These are phyloP conservation scores for Bombus consobrinus DNA, from an alignment of 1,140 invertebrate genomes.

Conservation along the genomic window DNA sequence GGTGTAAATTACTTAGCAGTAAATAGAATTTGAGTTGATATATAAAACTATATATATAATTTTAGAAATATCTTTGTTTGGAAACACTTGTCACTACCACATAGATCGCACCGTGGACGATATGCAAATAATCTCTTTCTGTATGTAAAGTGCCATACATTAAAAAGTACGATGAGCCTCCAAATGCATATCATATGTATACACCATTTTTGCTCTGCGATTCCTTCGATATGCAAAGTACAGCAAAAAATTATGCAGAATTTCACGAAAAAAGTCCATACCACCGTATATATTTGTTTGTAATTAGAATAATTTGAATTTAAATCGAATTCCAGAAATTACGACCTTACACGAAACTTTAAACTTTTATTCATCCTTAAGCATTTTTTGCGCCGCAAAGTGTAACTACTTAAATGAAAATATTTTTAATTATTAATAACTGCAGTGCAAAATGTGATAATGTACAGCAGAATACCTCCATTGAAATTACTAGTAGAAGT, in stretches of 20 bases:
- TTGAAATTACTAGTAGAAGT: background rate
- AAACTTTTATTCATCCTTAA: background rate
- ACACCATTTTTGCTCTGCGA: constrained; percentile 2
- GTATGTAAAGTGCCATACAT: constrained; percentile 22
- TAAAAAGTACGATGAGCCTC: constrained; percentile 24
- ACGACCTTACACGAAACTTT: background rate
- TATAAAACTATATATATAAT: no score
- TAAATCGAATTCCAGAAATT: background rate
- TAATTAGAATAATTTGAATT: constrained; percentile 9
- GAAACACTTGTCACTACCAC: background rate
- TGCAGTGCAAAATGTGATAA: background rate
- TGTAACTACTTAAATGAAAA: background rate
- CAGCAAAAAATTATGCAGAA: constrained; percentile 1
- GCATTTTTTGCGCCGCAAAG: background rate
- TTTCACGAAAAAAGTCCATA: background rate
- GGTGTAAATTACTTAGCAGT: background rate
- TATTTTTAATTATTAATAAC: background rate
- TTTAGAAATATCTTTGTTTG: background rate
- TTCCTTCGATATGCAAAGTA: constrained; percentile 30
- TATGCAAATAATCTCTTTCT: constrained; percentile 32
- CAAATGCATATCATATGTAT: constrained; percentile 24
- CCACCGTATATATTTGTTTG: background rate
- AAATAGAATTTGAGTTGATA: background rate
- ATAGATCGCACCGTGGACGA: background rate
- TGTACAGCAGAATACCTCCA: background rate